Evolutionary conservation across 2,113 vertebrate genomes (phyloP), one percentile per base, ranked within the genome.

Genomic region (Mastomys natalensis): DNA sequence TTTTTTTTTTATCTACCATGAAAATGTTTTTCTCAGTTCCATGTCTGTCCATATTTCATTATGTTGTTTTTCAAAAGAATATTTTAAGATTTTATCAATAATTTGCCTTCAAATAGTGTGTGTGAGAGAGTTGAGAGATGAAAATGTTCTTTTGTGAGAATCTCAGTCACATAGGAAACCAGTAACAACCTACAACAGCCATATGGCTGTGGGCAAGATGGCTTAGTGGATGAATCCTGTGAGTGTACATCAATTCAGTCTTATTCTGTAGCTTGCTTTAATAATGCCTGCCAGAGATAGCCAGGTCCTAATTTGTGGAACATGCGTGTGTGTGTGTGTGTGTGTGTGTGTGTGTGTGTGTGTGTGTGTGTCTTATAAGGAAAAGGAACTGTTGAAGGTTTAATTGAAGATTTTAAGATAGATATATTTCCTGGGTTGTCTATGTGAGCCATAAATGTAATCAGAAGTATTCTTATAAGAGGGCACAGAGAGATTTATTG

Each of bases 381-480:
- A 37, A 70, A 93, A 90, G 88, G 11, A 16, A 43, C 78, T n/a
- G 77, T 78, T 91, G 62, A 13, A 72, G 43, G 2, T 55, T 31
- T 89, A 31, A 62, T 91, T 87, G 72, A 77, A 60, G 24, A 88
- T 64, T 48, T 72, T 40, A 21, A 88, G n/a, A 85, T 78, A 78
- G 13, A 19, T 72, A 19, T 58, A 84, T 85, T 85, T 58, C 37
- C 31, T 90, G 80, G 55, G 51, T 93, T 93, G 87, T 53, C 73
- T 80, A 45, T 12, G 2, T 68, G 66, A n/a, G 6, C 9, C 37
- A 5, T 53, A 90, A 70, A 64, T 72, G 29, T 45, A 86, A 82
- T 77, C 58, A 13, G 51, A 82, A 85, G 53, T 4, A 2, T 17
- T 95, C 48, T 86, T 81, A n/a, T 68, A 92, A 92, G 34, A 97